A percentile compares a stretch with the other conserved stretches of the same genome.
Conservation (phyloP, 2,113 vertebrate genomes). For the Promerops cafer region DNA sequence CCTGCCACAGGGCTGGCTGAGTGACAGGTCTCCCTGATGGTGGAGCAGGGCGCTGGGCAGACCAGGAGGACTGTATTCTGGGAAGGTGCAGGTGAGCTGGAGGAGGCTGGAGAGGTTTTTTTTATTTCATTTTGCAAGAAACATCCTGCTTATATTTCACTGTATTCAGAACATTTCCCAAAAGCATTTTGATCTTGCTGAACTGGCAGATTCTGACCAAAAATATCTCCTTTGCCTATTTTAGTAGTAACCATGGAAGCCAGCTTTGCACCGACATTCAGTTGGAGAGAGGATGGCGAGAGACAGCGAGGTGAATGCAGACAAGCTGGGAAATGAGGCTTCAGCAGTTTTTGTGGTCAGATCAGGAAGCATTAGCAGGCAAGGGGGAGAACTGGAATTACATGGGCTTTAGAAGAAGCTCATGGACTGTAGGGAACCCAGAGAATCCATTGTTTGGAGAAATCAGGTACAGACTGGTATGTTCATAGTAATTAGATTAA, state of each 20-base stretch:
- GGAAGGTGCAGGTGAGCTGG: not conserved
- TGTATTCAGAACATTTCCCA: constrained; percentile 18
- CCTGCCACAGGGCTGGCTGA: not conserved
- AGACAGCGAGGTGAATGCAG: constrained; percentile 10
- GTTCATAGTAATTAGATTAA: not conserved
- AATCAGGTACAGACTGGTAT: not conserved
- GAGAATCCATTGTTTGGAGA: not conserved
- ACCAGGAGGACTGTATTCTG: not conserved
- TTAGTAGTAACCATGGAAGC: constrained; percentile 63
- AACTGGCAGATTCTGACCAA: constrained; percentile 51
- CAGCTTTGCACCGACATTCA: not conserved
- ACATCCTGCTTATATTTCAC: not conserved
- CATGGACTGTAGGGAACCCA: not conserved
- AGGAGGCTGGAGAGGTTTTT: not conserved
- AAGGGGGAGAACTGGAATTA: not conserved
- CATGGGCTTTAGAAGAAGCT: not conserved
- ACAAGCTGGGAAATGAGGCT: not conserved
- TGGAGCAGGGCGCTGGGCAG: not conserved
- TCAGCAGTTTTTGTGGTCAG: not conserved
- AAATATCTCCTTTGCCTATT: constrained; percentile 57
- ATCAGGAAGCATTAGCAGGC: not conserved
- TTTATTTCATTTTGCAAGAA: not conserved
- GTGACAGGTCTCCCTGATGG: not conserved
- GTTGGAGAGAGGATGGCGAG: not conserved
- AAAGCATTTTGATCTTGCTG: constrained; percentile 45